Base-by-base conservation (phyloP, 2,113 vertebrate genomes). In the Chloroceryle aenea region DNA sequence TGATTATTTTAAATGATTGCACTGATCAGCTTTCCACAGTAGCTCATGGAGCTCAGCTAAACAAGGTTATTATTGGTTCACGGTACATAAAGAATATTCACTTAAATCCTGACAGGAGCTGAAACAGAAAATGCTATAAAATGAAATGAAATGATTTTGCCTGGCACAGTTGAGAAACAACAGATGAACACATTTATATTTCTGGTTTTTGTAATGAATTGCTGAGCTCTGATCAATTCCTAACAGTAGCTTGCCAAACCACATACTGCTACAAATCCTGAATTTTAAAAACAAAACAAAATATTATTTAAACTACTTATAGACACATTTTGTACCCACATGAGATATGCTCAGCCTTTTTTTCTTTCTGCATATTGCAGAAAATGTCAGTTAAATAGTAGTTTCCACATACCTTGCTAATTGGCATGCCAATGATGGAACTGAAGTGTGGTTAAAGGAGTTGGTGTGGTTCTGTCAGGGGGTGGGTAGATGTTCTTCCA, bases 101-200 rank as follows among this genome's bases (percentile, higher is more conserved):
- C 38, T 10, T 68, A 91, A 89, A 52, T 29, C 25, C 40, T 68
- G 47, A 59, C 36, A 91, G 61, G 27, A 77, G 23, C 56, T 64
- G 71, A 86, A 93, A 74, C 20, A 4, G 8, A 73, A 77, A 64
- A 53, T 72, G 45, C 55, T 66, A 21, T 63, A 36, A 82, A 40
- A 86, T 59, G 36, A 82, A 59, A 92, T 84, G 6, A 66, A 91
- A 80, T 95, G 59, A 73, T 69, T 94, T 93, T 86, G 50, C 53
- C 48, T 79, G 45, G 22, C 27, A 48, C 29, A 32, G 34, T 19
- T 56, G 52, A 80, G 63, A 62, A 87, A 48, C 14, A 69, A 22
- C 0, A 0, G 52, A 87, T 71, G 12, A 91, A 64, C 4, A 3
- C 4, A 0, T 87, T 92, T 77, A 26, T 92, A 36, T 79, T 77